These are phyloP conservation scores for Dreissena polymorpha DNA, from an alignment of 1,140 invertebrate genomes.

Conservation along the genomic window DNA sequence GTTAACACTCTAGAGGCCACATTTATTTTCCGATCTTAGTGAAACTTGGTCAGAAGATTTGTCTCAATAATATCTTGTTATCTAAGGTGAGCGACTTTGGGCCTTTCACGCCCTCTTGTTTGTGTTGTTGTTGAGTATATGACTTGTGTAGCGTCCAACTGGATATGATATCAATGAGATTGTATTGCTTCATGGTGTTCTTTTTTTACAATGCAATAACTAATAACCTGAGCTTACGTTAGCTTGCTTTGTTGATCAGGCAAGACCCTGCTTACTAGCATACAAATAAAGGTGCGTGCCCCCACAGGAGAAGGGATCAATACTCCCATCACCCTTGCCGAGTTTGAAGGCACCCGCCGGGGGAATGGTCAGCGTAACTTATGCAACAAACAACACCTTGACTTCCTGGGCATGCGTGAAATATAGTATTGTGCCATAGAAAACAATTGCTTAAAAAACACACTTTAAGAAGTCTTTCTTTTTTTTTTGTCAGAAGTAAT, in stretches of 20 bases:
- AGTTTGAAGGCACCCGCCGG: slow-evolving; percentile 36
- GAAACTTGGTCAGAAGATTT: too few relatives aligned
- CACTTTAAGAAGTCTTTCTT: too few relatives aligned
- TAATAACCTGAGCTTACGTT: background rate
- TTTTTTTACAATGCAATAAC: background rate
- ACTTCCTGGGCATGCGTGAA: too few relatives aligned
- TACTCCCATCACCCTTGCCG: slow-evolving; percentile 17
- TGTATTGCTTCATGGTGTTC: background rate
- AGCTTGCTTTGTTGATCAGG: slow-evolving; percentile 9
- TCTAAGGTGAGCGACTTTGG: too few relatives aligned
- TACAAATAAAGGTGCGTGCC: slow-evolving; percentile 61
- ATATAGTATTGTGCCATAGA: too few relatives aligned
- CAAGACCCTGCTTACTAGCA: slow-evolving; percentile 6
- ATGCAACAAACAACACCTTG: too few relatives aligned
- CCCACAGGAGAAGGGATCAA: slow-evolving; percentile 57
- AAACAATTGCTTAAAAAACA: too few relatives aligned
- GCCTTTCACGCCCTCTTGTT: too few relatives aligned
- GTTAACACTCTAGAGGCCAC: too few relatives aligned
- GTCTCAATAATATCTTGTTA: too few relatives aligned
- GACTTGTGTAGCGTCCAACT: background rate
- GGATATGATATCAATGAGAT: background rate
- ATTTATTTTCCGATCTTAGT: too few relatives aligned
- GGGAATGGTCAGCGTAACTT: background rate
- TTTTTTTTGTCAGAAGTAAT: too few relatives aligned
- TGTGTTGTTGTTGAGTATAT: background rate